Evolutionary conservation across 2,888 invertebrate genomes (phyloP), one percentile per base, ranked within the genome.

Genomic region (Agrypnus murinus): DNA sequence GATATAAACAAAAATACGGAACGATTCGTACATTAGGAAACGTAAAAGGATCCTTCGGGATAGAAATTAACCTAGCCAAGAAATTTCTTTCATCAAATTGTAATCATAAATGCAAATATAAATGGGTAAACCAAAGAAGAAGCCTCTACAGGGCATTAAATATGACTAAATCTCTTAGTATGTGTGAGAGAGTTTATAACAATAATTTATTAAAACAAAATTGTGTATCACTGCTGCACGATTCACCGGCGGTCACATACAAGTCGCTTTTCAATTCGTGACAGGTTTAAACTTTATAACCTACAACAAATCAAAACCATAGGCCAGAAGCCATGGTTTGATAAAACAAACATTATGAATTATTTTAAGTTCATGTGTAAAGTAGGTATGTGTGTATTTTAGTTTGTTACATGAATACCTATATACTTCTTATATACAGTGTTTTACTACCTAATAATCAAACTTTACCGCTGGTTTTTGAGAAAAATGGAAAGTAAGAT

Each of bases 121-220:
- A 62, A 45, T 62, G 60, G 43, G 43, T 55, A 45, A 14, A 46
- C 48, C 45, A 17, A 25, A 25, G 53, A n/a, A 43, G 53, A 34
- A 55, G 65, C 34, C 40, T 53, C 65, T 40, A 34, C 25, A 8
- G 60, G 34, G 65, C 45, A 65, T 67, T 62, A 58, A 10, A 36
- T 53, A 43, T 32, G 19, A 38, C 53, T 48, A 43, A 53, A 62
- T 40, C 34, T 55, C 25, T 32, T 15, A 55, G 45, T 65, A 25
- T 25, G 60, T 67, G 59, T 67, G 60, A 53, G 50, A 67, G 66
- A 66, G 66, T 59, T 59, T 66, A 67, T 69, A 65, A 72, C 57
- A 68, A 59, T 68, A 68, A 72, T 68, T 68, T 68, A 60, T 65
- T 68, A 65, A 65, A 72, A 68, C 67, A 68, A 71, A 72, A 72